These are phyloP conservation scores for Cotesia chilonis DNA, from an alignment of 1,140 invertebrate genomes.

Conservation along the genomic window DNA sequence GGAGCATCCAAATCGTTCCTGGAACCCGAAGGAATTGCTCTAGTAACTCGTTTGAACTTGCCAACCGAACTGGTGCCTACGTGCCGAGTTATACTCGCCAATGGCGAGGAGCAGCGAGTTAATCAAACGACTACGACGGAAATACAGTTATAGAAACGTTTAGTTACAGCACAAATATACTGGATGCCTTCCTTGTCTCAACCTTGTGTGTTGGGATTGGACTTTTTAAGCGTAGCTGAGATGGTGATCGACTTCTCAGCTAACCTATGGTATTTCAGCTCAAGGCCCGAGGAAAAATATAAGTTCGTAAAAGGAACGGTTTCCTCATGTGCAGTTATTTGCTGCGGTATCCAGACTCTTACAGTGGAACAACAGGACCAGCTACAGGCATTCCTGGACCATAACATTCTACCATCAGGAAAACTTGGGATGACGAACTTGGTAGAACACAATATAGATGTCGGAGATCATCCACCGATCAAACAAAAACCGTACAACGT, in stretches of 20 bases:
- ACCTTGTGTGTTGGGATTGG: conserved; percentile 26
- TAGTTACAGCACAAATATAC: background rate
- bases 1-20: conserved; percentile 18
- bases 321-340: background rate
- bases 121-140: background rate
- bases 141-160: background rate
- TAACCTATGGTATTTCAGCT: conserved; percentile 3
- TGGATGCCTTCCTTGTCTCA: conserved; percentile 13
- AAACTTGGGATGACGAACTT: conserved; percentile 38
- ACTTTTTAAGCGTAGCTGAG: background rate
- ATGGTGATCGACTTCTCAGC: conserved; percentile 29
- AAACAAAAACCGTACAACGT: conserved; percentile 45
- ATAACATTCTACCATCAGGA: background rate
- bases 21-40: conserved; percentile 13
- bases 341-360: conserved; percentile 23
- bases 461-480: conserved; percentile 41
- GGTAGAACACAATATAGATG: conserved; percentile 46
- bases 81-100: conserved; percentile 20
- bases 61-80: background rate
- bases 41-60: background rate
- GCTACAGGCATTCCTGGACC: background rate
- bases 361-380: background rate
- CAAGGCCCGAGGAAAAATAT: background rate
- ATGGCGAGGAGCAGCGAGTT: conserved; percentile 3
- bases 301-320: background rate